Evolutionary conservation across 2,113 vertebrate species (phyloP).

Genomic region (Edolisoma coerulescens): DNA sequence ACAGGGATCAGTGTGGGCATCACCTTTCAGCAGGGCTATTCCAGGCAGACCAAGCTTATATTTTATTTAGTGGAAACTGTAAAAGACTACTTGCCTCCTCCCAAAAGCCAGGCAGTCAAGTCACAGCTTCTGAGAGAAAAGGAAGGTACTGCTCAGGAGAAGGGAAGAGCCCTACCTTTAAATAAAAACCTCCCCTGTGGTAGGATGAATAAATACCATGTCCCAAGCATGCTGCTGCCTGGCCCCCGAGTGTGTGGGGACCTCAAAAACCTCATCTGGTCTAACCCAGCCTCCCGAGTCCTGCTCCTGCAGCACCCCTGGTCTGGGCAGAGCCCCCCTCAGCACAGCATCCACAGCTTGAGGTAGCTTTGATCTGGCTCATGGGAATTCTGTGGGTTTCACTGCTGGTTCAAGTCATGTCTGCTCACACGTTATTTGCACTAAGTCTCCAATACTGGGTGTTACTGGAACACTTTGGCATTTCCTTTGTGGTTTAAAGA

Average conservation of each 20-base stretch:
- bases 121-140: not conserved
- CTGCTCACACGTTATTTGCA: not conserved
- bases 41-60: not conserved
- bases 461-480: not conserved
- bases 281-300: not conserved
- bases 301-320: not conserved
- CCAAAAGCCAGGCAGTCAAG: not conserved
- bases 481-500: not conserved
- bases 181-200: not conserved
- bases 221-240: not conserved
- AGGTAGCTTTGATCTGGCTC: not conserved
- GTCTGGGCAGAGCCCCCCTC: not conserved
- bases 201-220: not conserved
- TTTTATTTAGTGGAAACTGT: not conserved
- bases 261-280: not conserved
- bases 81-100: not conserved
- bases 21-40: not conserved
- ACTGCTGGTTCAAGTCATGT: no score
- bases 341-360: not conserved
- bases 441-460: not conserved
- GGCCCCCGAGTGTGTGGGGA: fast-evolving
- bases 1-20: not conserved
- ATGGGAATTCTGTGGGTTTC: not conserved
- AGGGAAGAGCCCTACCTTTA: not conserved
- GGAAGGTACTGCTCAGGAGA: not conserved